Percentiles rank a stretch among this genome's conserved stretches.
phyloP scores from a whole-genome alignment of 1,140 invertebrate genomes.

The Aphis gossypii region DNA sequence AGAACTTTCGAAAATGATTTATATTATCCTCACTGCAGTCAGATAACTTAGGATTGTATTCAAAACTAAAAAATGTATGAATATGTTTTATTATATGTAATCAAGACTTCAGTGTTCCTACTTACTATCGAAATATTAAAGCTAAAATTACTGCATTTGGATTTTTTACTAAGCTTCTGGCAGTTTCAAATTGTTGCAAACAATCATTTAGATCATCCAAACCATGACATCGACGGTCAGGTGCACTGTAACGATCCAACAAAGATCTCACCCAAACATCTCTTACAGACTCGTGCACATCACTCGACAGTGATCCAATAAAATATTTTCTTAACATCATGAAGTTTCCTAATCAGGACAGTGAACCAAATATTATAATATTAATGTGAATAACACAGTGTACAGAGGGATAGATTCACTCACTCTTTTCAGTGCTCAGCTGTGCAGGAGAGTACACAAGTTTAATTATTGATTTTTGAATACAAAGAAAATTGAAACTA shows the following conservation, averaged over 20 bases:
- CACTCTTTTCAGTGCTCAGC: neutral
- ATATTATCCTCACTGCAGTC: constrained; percentile 66
- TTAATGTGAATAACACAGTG: neutral
- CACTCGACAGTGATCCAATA: neutral
- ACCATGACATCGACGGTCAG: constrained; percentile 19
- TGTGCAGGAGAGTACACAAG: neutral
- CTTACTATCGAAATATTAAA: constrained; percentile 44
- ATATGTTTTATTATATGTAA: neutral
- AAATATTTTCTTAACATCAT: constrained; percentile 37
- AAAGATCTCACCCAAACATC: constrained; percentile 10
- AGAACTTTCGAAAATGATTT: constrained; percentile 66
- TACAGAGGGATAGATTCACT: too few relatives aligned
- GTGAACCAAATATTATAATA: neutral
- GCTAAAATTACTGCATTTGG: constrained; percentile 47
- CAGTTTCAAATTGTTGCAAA: constrained; percentile 39
- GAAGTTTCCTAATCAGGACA: neutral
- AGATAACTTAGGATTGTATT: constrained; percentile 67
- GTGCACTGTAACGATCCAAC: constrained; percentile 10
- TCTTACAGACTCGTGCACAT: constrained; percentile 25
- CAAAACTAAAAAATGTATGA: constrained; percentile 64
- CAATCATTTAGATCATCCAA: constrained; percentile 27
- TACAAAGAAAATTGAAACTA: neutral
- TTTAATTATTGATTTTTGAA: constrained; percentile 26
- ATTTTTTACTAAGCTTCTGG: constrained; percentile 21
- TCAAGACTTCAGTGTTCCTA: neutral